Percentiles rank a stretch among this genome's conserved stretches.
Conservation (phyloP, 2,113 vertebrate genomes). For the Atlantisia rogersi region DNA sequence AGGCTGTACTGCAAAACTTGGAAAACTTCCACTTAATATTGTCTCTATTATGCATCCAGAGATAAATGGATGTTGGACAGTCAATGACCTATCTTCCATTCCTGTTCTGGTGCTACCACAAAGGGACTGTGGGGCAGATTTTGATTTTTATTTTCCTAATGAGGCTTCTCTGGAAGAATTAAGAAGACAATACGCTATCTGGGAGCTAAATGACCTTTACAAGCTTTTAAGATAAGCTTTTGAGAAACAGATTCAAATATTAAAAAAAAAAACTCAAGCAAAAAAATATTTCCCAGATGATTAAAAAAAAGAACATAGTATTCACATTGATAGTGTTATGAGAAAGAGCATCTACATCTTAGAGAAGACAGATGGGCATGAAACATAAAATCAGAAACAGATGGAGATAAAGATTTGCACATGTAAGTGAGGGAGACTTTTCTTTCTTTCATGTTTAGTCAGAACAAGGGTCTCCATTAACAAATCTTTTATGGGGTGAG, state of each 20-base stretch:
- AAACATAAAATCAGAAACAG: constrained; percentile 40
- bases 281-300: not conserved
- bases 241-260: not conserved
- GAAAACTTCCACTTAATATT: not conserved
- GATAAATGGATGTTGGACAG: not conserved
- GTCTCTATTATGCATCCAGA: not conserved
- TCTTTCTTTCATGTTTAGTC: not conserved
- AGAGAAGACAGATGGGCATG: constrained; percentile 21
- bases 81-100: not conserved
- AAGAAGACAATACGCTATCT: not conserved
- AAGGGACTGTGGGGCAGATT: not conserved
- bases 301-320: constrained; percentile 39
- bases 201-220: not conserved
- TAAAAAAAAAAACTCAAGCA: not conserved
- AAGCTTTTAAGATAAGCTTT: not conserved
- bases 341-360: constrained; percentile 3
- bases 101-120: not conserved
- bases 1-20: not conserved
- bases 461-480: not conserved
- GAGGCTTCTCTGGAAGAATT: not conserved
- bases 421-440: constrained; percentile 10
- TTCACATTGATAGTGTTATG: not conserved
- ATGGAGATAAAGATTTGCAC: constrained; percentile 17
- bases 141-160: not conserved
- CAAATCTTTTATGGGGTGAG: constrained; percentile 48